A percentile compares a stretch with the other conserved stretches of the same genome.
Evolutionary conservation across 2,113 vertebrate genomes (phyloP).

Genomic region (Hyla sarda): DNA sequence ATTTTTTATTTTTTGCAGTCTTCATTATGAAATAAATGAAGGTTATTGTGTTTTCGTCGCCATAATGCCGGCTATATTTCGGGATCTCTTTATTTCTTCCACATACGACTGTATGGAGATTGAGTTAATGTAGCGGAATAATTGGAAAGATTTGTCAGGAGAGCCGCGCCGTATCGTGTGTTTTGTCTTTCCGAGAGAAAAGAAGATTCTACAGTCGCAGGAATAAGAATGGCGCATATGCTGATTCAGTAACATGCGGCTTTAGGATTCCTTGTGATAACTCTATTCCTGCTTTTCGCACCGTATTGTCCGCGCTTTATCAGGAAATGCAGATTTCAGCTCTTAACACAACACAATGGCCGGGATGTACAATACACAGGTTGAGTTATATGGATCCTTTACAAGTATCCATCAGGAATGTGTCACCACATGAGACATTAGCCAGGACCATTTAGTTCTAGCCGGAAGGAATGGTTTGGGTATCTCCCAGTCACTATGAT

Average conservation of each 20-base stretch:
- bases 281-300: background rate
- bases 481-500: background rate
- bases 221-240: conserved; percentile 7
- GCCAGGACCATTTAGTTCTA: background rate
- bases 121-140: conserved; percentile 57
- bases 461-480: background rate
- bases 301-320: conserved; percentile 18
- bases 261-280: background rate
- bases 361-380: background rate
- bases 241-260: conserved; percentile 22
- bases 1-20: conserved; percentile 34
- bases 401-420: background rate
- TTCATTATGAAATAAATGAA: conserved; percentile 56
- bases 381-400: background rate
- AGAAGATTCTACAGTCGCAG: background rate
- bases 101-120: conserved; percentile 40
- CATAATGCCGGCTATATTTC: background rate
- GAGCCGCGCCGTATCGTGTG: conserved; percentile 32
- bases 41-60: conserved; percentile 34
- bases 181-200: conserved; percentile 31
- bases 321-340: conserved; percentile 21
- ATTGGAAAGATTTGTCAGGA: conserved; percentile 50
- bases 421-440: background rate
- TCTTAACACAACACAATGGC: background rate
- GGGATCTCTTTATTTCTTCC: conserved; percentile 41